A percentile compares a stretch with the other conserved stretches of the same genome.
These are phyloP conservation scores for Trisateles emortualis DNA, from an alignment of 2,888 invertebrate genomes.

Conservation along the genomic window DNA sequence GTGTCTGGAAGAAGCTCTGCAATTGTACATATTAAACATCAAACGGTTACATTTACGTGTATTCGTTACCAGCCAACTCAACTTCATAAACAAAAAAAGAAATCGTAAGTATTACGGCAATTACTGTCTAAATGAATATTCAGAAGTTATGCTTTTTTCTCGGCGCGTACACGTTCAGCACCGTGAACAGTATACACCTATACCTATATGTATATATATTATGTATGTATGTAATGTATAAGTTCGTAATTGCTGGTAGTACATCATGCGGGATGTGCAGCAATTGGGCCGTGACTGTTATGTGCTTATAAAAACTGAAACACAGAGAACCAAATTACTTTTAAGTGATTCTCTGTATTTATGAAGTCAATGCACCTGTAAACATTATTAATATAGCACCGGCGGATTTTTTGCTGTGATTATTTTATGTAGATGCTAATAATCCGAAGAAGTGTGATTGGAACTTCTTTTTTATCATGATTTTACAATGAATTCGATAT, in stretches of 20 bases:
- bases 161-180: neutral
- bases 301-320: conserved; percentile 1
- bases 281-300: conserved; percentile 1
- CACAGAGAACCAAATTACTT: neutral
- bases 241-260: conserved; percentile 1
- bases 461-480: too few species aligned
- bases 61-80: neutral
- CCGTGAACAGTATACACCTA: conserved; percentile 1
- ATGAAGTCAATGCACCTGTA: neutral
- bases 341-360: neutral
- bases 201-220: conserved; percentile 2
- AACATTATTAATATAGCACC: too few species aligned
- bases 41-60: neutral
- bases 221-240: conserved; percentile 1
- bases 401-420: too few species aligned
- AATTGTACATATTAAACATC: too few species aligned
- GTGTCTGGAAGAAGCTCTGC: too few species aligned
- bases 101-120: neutral
- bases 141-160: neutral
- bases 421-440: too few species aligned
- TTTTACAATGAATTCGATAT: too few species aligned
- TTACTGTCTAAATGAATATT: conserved; percentile 2
- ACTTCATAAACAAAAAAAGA: neutral
- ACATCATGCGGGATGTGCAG: neutral
- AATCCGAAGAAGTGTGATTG: too few species aligned